These are phyloP conservation scores for Lepidiolamprologus cunningtoni DNA, from an alignment of 2,113 vertebrate species.

Conservation along the genomic window DNA sequence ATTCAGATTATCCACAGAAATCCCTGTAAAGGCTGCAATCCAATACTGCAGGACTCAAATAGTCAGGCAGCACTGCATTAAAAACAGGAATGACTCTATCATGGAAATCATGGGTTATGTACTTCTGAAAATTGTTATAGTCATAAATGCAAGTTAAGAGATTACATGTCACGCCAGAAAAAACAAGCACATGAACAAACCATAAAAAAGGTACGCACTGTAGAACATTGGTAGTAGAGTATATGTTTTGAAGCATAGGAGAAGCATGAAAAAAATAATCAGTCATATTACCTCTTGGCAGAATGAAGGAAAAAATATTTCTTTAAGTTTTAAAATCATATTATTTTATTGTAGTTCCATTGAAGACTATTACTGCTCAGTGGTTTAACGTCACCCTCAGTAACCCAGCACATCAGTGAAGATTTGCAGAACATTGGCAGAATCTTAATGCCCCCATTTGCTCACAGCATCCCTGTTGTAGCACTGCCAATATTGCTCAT, in stretches of 20 bases:
- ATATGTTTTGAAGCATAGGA: background rate
- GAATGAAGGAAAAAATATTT: background rate
- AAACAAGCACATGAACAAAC: background rate
- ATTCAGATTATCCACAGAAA: background rate
- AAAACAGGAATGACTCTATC: background rate
- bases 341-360: background rate
- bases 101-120: background rate
- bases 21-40: background rate
- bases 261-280: background rate
- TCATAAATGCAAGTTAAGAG: background rate
- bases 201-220: background rate
- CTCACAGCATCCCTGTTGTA: background rate
- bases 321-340: background rate
- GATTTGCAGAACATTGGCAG: constrained; percentile 3
- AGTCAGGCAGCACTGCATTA: background rate
- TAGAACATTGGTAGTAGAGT: background rate
- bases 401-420: constrained; percentile 1
- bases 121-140: background rate
- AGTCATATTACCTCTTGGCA: background rate
- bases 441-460: constrained; percentile 27
- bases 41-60: background rate
- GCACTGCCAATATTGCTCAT: constrained; percentile 5
- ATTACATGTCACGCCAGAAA: background rate
- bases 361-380: background rate
- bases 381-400: constrained; percentile 13